Evolutionary conservation across 1,140 invertebrate species (phyloP), one percentile per base, ranked within the genome.

Genomic region (Drosophila cardini): DNA sequence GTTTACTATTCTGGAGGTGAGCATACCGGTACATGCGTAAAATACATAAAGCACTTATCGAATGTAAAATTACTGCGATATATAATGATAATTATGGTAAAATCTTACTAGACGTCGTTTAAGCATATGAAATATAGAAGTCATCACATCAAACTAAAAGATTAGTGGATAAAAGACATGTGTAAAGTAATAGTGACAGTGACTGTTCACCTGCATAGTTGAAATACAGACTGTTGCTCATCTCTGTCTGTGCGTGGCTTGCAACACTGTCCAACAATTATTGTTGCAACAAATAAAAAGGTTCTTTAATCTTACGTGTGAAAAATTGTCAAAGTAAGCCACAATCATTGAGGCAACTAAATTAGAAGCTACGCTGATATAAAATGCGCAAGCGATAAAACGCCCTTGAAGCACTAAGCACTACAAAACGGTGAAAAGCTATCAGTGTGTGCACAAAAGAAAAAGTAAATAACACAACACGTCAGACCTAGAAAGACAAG

Each of bases 401-500:
- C 42, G 1, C 34, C 32, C 42, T n/a, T 9, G 9, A 50, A 58
- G 69, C 53, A 53, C 18, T 21, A 15, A 43, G 40, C 65, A 56
- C 50, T 62, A 60, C 13, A 13, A 52, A 55, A 68, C 57, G 40
- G 50, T 69, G 57, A 77, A 60, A 60, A 65, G 43, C 55, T 56
- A 73, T 57, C 48, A 56, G 74, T 74, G 57, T 60, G 61, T 55
- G 42, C 64, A 67, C 36, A 67, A 65, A 64, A 68, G 32, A 87
- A 77, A 79, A 83, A 78, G 80, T 89, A 84, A 85, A 89, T 78
- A 89, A 89, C 80, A 83, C 83, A 87, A 87, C 84, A 89, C 84
- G 84, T 89, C 84, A 89, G 80, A 75, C 45, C 56, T 78, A 64
- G 67, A 76, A 32, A 78, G 56, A 72, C 73, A 43, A 50, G 60